These are phyloP conservation scores for Tachypleus tridentatus DNA, from an alignment of 1,140 invertebrate genomes.

Conservation along the genomic window DNA sequence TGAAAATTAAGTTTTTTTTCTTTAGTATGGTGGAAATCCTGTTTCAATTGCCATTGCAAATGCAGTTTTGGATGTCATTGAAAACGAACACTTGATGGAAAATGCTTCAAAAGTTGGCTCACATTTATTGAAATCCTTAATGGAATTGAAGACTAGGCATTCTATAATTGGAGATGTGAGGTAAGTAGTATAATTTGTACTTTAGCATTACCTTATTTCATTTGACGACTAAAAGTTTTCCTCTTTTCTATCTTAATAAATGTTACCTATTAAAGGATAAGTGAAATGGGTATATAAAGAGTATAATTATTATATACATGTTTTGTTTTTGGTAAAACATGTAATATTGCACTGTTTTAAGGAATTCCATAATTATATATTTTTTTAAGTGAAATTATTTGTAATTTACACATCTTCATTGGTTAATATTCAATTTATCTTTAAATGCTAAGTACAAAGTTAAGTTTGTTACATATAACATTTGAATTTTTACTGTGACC, in stretches of 20 bases:
- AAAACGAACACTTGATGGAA: conserved; percentile 63
- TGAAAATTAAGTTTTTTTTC: conserved; percentile 18
- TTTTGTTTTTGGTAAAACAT: no score
- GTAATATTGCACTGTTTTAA: no score
- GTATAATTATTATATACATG: no score
- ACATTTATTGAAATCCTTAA: conserved; percentile 56
- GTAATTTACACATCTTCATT: no score
- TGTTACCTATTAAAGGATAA: conserved; percentile 3
- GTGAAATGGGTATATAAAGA: no score
- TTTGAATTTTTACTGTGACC: no score
- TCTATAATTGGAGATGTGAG: conserved; percentile 56
- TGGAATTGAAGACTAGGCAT: conserved; percentile 56
- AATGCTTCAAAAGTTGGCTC: conserved; percentile 69
- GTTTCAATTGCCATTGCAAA: conserved; percentile 92
- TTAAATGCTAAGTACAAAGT: no score
- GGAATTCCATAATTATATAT: no score
- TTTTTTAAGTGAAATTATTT: no score
- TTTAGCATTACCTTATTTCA: no score
- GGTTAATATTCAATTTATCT: no score
- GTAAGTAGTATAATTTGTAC: conserved; percentile 24
- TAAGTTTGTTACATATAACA: no score
- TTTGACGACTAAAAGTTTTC: conserved; percentile 2
- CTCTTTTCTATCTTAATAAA: conserved; percentile 4
- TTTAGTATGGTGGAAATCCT: conserved; percentile 92
- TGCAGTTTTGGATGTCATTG: conserved; percentile 87